A percentile compares a stretch with the other conserved stretches of the same genome.
phyloP scores from a whole-genome alignment of 2,888 invertebrate species.

The Drosophila ezoana region DNA sequence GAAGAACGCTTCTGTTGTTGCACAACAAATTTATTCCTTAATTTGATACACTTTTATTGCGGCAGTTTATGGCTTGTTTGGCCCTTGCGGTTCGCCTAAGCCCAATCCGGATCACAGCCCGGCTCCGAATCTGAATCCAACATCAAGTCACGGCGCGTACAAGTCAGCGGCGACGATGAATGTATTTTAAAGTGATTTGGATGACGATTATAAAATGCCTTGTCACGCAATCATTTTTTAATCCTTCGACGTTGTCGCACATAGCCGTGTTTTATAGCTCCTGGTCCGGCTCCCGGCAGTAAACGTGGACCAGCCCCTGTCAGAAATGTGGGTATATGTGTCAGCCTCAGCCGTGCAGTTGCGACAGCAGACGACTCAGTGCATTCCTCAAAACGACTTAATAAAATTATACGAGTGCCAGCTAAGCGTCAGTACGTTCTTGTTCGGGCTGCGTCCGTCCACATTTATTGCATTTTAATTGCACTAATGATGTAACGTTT shows the following conservation, averaged over 20 bases:
- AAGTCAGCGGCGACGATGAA: constrained; percentile 41
- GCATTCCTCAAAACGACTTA: constrained; percentile 69
- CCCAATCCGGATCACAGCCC: constrained; percentile 46
- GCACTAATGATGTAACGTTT: constrained; percentile 74
- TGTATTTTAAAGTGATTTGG: constrained; percentile 72
- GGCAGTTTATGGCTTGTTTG: constrained; percentile 79
- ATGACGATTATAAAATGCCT: constrained; percentile 80
- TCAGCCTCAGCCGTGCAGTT: constrained; percentile 35
- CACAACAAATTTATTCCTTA: constrained; percentile 69
- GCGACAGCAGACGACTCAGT: constrained; percentile 43
- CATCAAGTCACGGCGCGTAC: constrained; percentile 4
- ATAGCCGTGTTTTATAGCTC: constrained; percentile 63
- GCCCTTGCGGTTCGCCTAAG: constrained; percentile 62
- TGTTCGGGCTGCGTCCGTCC: constrained; percentile 20
- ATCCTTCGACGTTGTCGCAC: constrained; percentile 67
- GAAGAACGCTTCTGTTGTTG: constrained; percentile 29
- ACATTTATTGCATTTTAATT: constrained; percentile 79
- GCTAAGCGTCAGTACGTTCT: constrained; percentile 36
- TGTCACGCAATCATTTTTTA: constrained; percentile 82
- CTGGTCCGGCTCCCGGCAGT: constrained; percentile 3
- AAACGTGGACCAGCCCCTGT: constrained; percentile 13
- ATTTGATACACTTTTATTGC: constrained; percentile 80
- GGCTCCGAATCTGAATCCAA: not conserved
- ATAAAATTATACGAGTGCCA: constrained; percentile 76
- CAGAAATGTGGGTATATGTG: constrained; percentile 66